Percentiles rank a stretch among this genome's conserved stretches.
phyloP scores from a whole-genome alignment of 2,797 vertebrate species.

The Smutsia temminckii region DNA sequence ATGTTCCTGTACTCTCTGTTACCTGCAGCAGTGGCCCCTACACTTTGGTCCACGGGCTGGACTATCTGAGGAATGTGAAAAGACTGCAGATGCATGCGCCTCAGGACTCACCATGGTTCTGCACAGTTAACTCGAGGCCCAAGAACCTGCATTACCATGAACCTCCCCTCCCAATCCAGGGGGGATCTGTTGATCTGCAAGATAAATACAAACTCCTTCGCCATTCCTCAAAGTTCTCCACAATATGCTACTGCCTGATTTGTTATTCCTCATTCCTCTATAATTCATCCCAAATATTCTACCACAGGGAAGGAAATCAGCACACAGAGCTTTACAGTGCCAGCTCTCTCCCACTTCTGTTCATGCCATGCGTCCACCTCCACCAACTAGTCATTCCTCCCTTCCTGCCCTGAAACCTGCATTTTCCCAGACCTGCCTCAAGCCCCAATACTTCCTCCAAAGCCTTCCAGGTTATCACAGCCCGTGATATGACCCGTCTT shows the following conservation, averaged over 20 bases:
- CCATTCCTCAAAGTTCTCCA: not conserved
- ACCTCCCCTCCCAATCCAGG: too few species aligned
- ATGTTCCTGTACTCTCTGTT: not conserved
- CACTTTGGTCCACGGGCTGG: not conserved
- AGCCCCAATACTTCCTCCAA: not conserved
- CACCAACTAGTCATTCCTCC: too few species aligned
- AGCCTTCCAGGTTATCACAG: not conserved
- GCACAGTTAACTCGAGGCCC: not conserved
- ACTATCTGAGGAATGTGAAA: not conserved
- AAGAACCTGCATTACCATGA: not conserved
- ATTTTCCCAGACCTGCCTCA: not conserved
- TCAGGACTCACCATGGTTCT: not conserved
- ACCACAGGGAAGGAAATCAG: not conserved
- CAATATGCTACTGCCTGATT: not conserved
- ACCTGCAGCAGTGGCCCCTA: not conserved
- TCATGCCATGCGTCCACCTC: not conserved
- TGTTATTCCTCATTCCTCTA: not conserved
- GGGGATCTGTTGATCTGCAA: not conserved
- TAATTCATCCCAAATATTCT: not conserved
- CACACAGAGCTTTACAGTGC: too few species aligned
- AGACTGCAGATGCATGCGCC: not conserved
- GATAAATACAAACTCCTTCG: not conserved
- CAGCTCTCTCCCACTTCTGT: not conserved
- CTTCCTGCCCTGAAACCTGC: rapidly evolving
- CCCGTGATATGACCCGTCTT: rapidly evolving